Base-by-base conservation (phyloP, 2,113 vertebrate genomes). In the Pelvicachromis taeniatus region DNA sequence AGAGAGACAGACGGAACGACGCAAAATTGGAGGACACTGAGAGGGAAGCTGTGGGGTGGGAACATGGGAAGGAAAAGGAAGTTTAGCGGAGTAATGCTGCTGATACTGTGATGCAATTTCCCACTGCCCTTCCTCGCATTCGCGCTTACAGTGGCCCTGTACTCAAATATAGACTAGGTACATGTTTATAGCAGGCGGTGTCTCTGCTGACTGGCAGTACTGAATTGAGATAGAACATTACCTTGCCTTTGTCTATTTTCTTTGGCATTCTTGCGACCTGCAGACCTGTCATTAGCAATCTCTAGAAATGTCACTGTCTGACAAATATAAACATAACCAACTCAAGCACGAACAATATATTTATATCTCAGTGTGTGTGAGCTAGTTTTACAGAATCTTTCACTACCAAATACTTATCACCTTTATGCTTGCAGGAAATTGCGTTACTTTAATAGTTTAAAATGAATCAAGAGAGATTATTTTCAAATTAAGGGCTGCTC, bases 271-370 rank as follows among this genome's bases (percentile, higher is more conserved):
- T 29, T 86, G 75, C 83, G 77, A 91, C 86, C 91, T 93, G 84
- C 88, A 85, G 78, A 86, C 78, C 80, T 88, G 85, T 91, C 90
- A 85, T 53, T 77, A 82, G 84, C 87, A 90, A 91, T 93, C 90
- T 90, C 61, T 82, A 80, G 70, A 90, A 75, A 85, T 88, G 92
- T 85, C 81, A 73, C 80, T 52, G 55, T 29, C 83, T 89, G 81
- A 63, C 86, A 88, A 80, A 91, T 86, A 85, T 81, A 88, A 85
- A 82, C 85, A 87, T 19, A 83, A 82, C 65, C 80, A 80, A 58
- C 31, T 77, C 55, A 89, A 85, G 82, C 82, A 92, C 4, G 42
- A 84, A 80, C 83, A 77, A 35, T 90, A 88, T 88, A 86, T 93
- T 92, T 90, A 88, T 85, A 84, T 75, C 77, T 56, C 80, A 84